These are phyloP conservation scores for Chrysogorgia sp. DNA, from an alignment of 92 coral and sea anemone genomes.

Conservation along the genomic window DNA sequence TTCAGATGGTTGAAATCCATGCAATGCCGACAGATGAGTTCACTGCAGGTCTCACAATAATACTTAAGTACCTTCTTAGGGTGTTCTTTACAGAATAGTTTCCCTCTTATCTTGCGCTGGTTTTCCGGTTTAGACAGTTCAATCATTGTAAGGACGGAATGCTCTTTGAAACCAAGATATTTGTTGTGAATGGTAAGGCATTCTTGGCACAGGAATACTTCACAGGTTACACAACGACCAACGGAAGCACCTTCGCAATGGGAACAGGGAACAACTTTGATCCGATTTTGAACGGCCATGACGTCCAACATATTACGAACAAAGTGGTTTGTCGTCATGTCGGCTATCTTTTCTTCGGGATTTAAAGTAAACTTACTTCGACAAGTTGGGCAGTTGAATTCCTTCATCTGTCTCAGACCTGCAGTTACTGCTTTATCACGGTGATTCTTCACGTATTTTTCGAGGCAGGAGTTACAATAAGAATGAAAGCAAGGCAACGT, in stretches of 20 bases:
- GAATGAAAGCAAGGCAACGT: conserved; percentile 37
- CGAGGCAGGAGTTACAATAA: conserved; percentile 23
- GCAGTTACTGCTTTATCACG: background rate
- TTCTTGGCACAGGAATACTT: conserved; percentile 4
- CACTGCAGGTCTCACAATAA: conserved; percentile 4
- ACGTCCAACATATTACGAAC: conserved; percentile 2
- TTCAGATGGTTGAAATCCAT: background rate
- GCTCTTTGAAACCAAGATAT: background rate
- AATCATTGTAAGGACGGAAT: conserved; percentile 6
- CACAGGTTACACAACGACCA: conserved; percentile 31
- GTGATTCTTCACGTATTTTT: conserved; percentile 9
- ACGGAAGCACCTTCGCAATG: conserved; percentile 10
- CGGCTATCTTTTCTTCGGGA: background rate
- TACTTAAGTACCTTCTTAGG: background rate
- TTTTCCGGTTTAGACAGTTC: conserved; percentile 31
- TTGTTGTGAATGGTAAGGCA: conserved; percentile 6
- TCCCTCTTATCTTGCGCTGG: background rate
- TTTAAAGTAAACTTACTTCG: conserved; percentile 7
- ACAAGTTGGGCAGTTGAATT: conserved; percentile 31
- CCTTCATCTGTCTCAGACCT: background rate
- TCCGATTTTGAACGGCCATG: background rate
- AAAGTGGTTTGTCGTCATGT: background rate
- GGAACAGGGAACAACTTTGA: conserved; percentile 18
- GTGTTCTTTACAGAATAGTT: conserved; percentile 11
- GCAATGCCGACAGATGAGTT: conserved; percentile 2